These are phyloP conservation scores for Tenthredo livida DNA, from an alignment of 2,888 invertebrate genomes.

Conservation along the genomic window DNA sequence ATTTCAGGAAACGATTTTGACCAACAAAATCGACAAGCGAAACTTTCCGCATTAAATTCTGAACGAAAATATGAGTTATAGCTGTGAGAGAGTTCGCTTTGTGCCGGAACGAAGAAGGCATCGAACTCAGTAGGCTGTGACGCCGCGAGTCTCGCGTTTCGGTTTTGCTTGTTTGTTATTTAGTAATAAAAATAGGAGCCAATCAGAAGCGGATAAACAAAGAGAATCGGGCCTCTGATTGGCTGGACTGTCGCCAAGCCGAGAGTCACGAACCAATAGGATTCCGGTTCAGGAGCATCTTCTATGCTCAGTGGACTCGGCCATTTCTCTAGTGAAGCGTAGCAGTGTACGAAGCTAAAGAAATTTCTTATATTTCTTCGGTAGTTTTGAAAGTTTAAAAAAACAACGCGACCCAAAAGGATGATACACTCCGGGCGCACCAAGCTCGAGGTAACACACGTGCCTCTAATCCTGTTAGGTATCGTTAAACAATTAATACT, in stretches of 20 bases:
- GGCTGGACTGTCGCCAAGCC: conserved; percentile 74
- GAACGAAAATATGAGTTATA: background rate
- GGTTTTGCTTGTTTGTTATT: conserved; percentile 48
- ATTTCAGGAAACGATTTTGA: background rate
- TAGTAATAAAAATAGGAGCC: conserved; percentile 65
- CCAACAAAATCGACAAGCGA: background rate
- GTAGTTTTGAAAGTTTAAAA: conserved; percentile 73
- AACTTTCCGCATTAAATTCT: background rate
- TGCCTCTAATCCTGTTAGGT: conserved; percentile 56
- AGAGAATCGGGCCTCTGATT: conserved; percentile 63
- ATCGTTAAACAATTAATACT: conserved; percentile 50
- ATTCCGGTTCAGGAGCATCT: conserved; percentile 38
- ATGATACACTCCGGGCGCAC: conserved; percentile 78
- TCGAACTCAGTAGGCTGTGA: conserved; percentile 44
- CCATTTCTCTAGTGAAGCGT: conserved; percentile 76
- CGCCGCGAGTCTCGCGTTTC: conserved; percentile 39
- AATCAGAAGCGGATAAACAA: conserved; percentile 73
- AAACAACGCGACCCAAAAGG: conserved; percentile 78
- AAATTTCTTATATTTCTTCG: conserved; percentile 69
- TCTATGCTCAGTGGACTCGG: conserved; percentile 72
- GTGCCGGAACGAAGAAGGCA: conserved; percentile 41
- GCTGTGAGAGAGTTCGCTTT: background rate
- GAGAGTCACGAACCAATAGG: conserved; percentile 63
- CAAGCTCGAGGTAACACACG: conserved; percentile 77
- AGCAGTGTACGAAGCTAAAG: conserved; percentile 61